phyloP scores from a whole-genome alignment of 2,113 vertebrate species.

The Sinocyclocheilus maitianheensis region DNA sequence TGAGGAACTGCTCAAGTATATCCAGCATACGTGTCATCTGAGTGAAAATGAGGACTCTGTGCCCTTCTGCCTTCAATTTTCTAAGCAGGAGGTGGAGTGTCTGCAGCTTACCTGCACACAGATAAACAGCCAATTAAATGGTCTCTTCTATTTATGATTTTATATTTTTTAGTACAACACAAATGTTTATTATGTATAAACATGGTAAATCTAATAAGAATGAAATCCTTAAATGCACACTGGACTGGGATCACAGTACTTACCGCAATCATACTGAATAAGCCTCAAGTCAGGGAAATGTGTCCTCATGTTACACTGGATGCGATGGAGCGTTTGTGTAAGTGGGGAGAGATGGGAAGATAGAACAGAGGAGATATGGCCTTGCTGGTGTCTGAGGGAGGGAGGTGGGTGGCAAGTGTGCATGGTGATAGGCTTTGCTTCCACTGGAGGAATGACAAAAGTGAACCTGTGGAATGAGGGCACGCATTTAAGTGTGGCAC shows the following conservation, averaged over 20 bases:
- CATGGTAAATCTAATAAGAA: background rate
- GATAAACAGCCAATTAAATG: background rate
- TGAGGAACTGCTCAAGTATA: conserved; percentile 91
- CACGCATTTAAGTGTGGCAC: background rate
- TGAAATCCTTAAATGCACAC: background rate
- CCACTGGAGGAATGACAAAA: conserved; percentile 90
- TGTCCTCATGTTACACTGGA: conserved; percentile 88
- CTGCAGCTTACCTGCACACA: conserved; percentile 84
- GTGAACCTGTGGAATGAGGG: conserved; percentile 77
- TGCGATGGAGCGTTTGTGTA: conserved; percentile 79
- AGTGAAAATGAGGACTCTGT: conserved; percentile 91
- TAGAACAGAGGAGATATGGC: conserved; percentile 76
- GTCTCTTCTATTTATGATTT: background rate
- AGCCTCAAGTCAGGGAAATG: conserved; percentile 91
- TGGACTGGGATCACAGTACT: conserved; percentile 52
- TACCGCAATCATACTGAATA: conserved; percentile 93
- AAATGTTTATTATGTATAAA: background rate
- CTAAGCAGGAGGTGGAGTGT: conserved; percentile 85
- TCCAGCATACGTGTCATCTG: conserved; percentile 97
- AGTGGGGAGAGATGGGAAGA: conserved; percentile 75
- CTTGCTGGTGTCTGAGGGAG: conserved; percentile 78
- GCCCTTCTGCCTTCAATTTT: conserved; percentile 82
- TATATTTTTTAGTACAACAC: background rate
- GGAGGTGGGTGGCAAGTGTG: conserved; percentile 91
- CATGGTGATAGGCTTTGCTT: conserved; percentile 84